Percentiles rank a stretch among this genome's conserved stretches.
phyloP scores from a whole-genome alignment of 2,888 invertebrate genomes.

The Pegoplata infirma region DNA sequence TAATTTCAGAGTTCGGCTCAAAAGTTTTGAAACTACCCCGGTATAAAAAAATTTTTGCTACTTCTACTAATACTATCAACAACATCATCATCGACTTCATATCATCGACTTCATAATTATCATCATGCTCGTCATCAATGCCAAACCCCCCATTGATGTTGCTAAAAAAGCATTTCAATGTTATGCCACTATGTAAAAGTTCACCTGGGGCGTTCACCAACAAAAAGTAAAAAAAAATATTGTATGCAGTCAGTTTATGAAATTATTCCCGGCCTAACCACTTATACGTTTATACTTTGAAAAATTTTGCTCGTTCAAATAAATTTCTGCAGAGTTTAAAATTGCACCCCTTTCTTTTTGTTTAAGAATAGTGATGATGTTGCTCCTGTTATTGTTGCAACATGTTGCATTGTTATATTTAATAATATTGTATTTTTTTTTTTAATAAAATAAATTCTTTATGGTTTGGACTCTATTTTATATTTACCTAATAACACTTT shows the following conservation, averaged over 20 bases:
- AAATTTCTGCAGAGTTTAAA: neutral
- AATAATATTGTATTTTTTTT: conserved; percentile 15
- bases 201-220: conserved; percentile 59
- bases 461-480: conserved; percentile 30
- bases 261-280: conserved; percentile 32
- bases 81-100: conserved; percentile 25
- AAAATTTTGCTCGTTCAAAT: conserved; percentile 3
- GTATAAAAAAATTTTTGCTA: conserved; percentile 51
- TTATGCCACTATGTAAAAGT: conserved; percentile 57
- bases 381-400: conserved; percentile 19
- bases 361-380: neutral
- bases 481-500: conserved; percentile 2
- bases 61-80: conserved; percentile 31
- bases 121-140: conserved; percentile 46
- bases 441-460: neutral
- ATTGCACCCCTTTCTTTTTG: neutral
- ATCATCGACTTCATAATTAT: conserved; percentile 44
- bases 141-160: conserved; percentile 56
- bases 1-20: too few species aligned
- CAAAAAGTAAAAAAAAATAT: conserved; percentile 14
- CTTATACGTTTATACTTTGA: conserved; percentile 27
- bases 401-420: conserved; percentile 25
- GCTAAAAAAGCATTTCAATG: conserved; percentile 53
- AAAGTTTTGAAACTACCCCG: too few species aligned
- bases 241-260: conserved; percentile 22